Conservation (phyloP, 2,113 vertebrate genomes). For the Argyrosomus japonicus region DNA sequence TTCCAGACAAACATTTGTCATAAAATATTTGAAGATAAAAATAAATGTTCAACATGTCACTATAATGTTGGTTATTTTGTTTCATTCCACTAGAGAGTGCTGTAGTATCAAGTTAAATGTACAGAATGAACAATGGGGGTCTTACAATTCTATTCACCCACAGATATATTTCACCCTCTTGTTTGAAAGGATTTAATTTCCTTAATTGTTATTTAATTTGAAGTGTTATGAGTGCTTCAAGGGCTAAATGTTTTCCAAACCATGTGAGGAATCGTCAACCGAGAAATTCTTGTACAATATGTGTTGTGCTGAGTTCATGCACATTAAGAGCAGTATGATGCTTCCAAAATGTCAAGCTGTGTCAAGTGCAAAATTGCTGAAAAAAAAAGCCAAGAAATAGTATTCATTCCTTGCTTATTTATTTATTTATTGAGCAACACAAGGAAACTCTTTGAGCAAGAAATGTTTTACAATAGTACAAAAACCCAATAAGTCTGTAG, state of each 20-base stretch:
- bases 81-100: conserved; percentile 38
- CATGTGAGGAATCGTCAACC: neutral
- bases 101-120: neutral
- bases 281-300: neutral
- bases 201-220: neutral
- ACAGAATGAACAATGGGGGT: neutral
- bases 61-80: neutral
- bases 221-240: neutral
- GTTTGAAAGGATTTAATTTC: neutral
- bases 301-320: neutral
- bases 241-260: neutral
- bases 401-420: neutral
- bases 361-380: neutral
- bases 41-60: conserved; percentile 18
- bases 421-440: conserved; percentile 21
- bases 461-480: neutral
- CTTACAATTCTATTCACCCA: no score
- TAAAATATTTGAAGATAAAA: neutral
- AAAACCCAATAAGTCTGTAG: neutral
- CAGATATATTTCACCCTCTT: neutral
- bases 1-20: neutral
- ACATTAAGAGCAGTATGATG: neutral
- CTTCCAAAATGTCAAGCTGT: neutral
- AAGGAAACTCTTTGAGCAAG: neutral
- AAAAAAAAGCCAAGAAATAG: neutral